Base-by-base conservation (phyloP, 2,888 invertebrate genomes). In the Heliconius cydno region DNA sequence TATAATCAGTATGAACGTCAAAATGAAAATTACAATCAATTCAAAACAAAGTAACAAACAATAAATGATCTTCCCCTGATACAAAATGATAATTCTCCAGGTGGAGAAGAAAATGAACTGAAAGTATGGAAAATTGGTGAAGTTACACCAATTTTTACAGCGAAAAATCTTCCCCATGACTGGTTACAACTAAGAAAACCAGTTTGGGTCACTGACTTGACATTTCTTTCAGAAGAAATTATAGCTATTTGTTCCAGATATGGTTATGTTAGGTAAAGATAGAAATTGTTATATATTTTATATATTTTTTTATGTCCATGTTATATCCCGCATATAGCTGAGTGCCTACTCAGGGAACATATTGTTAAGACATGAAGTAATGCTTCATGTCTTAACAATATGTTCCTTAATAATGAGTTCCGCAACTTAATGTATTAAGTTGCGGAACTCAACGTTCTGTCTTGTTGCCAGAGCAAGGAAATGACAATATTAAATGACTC, bases 21-120 rank as follows among this genome's bases (percentile, higher is more conserved):
- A n/a, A 25, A 60, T n/a, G 5, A 46, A 46, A 0, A n/a, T 63
- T 63, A 3, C 22, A 52, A 52, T 22, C 22, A 6, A 46, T 46
- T 72, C 10, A 25, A 72, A 72, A 28, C 46, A 46, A n/a, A 25
- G 13, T 41, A 41, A 41, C 12, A 52, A 52, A 52, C 19, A 52
- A 52, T 9, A 72, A 15, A 25, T 13, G 1, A 41, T 52, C 57
- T 63, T 52, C 19, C 22, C 7, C 52, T 52, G 7, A 22, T 19
- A 19, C 22, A 52, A 52, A 52, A 52, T 0, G 6, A 52, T 7
- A 52, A 28, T 60, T 72, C 73, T 81, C 6, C 97, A 83, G 99
- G 99, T 30, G 99, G 99, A 0, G 97, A 98, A 90, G 97, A 97
- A 85, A 98, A 98, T 87, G 98, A 98, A 85, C 91, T 99, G 0